Conservation (phyloP, 2,888 invertebrate genomes). For the Ormia ochracea region DNA sequence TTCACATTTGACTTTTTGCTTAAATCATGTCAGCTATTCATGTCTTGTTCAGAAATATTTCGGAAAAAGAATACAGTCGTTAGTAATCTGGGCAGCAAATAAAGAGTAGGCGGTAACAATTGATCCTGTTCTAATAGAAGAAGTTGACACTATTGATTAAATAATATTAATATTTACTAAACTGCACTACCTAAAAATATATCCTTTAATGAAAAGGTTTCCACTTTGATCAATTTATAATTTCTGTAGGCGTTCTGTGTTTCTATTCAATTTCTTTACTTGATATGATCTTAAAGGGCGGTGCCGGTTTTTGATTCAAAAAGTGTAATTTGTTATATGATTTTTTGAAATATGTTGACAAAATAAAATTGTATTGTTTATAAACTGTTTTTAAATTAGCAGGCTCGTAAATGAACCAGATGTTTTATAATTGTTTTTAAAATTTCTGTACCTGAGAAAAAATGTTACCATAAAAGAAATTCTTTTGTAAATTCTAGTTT, state of each 20-base stretch:
- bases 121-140: conserved; percentile 49
- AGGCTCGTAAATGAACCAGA: neutral
- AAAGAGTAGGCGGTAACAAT: conserved; percentile 49
- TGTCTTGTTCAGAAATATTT: neutral
- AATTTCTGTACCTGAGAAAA: neutral
- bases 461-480: neutral
- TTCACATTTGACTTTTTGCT: neutral
- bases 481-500: neutral
- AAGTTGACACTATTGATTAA: conserved; percentile 49
- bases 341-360: conserved; percentile 53
- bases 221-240: neutral
- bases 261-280: conserved; percentile 40
- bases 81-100: neutral
- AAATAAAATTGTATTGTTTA: conserved; percentile 42
- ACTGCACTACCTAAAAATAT: neutral
- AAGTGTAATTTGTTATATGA: conserved; percentile 30
- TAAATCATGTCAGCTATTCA: conserved; percentile 5
- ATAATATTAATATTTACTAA: conserved; percentile 49
- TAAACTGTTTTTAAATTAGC: conserved; percentile 48
- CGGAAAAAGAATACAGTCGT: neutral
- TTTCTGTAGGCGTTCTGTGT: conserved; percentile 53
- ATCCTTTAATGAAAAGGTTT: neutral
- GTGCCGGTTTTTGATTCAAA: conserved; percentile 51
- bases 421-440: neutral
- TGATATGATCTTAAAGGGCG: conserved; percentile 20